Conservation (phyloP, 2,113 vertebrate species). For the Anolis carolinensis region DNA sequence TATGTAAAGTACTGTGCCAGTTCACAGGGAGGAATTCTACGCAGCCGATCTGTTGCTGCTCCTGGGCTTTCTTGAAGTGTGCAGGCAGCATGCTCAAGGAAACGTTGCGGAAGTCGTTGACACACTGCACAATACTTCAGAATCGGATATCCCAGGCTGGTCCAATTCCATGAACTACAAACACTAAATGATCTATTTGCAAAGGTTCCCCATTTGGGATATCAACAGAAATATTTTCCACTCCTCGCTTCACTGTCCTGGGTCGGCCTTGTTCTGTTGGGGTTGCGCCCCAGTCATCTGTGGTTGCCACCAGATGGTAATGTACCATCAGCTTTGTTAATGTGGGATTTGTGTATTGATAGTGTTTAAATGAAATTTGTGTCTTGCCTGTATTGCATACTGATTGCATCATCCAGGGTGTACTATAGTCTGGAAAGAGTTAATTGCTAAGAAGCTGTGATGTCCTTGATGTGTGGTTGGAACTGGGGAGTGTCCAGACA, state of each 20-base stretch:
- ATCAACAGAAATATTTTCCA: constrained; percentile 86
- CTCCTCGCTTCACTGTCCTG: constrained; percentile 91
- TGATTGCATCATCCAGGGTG: too few relatives aligned
- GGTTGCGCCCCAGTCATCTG: constrained; percentile 89
- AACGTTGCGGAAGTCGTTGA: constrained; percentile 93
- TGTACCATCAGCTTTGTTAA: constrained; percentile 98
- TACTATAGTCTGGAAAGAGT: too few relatives aligned
- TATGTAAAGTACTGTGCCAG: constrained; percentile 95
- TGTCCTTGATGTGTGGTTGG: too few relatives aligned
- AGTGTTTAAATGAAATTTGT: too few relatives aligned
- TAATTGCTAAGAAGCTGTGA: too few relatives aligned
- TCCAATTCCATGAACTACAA: constrained; percentile 97
- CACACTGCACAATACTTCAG: constrained; percentile 93
- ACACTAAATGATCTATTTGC: constrained; percentile 94
- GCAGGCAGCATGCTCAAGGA: constrained; percentile 88
- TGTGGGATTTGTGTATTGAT: too few relatives aligned
- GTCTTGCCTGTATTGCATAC: too few relatives aligned
- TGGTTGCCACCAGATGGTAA: constrained; percentile 82
- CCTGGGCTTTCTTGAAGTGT: constrained; percentile 89
- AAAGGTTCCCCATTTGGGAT: constrained; percentile 89
- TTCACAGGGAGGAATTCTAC: constrained; percentile 98
- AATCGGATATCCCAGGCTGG: constrained; percentile 95
- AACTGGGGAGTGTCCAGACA: too few relatives aligned
- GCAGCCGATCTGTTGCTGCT: constrained; percentile 83
- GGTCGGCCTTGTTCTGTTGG: constrained; percentile 89